Percentiles rank a stretch among this genome's conserved stretches.
phyloP scores from a whole-genome alignment of 2,797 vertebrate species.

The Sebastiscus tertius region DNA sequence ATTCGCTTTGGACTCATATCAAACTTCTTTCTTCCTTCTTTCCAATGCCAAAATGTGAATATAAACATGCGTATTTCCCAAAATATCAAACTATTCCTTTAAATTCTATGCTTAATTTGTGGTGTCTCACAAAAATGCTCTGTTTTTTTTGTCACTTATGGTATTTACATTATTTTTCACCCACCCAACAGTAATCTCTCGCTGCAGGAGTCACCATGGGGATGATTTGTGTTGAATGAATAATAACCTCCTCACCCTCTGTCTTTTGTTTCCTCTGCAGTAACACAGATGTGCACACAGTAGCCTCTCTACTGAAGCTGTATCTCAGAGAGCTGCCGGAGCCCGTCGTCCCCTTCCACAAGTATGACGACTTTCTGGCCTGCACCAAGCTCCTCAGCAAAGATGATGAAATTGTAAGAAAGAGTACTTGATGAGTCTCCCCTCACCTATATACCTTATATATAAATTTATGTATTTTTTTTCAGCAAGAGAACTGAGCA shows the following conservation, averaged over 20 bases:
- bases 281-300: conserved; percentile 96
- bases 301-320: conserved; percentile 95
- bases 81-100: background rate
- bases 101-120: background rate
- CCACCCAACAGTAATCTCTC: background rate
- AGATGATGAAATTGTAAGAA: conserved; percentile 91
- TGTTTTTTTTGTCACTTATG: background rate
- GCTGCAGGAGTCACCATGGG: background rate
- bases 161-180: background rate
- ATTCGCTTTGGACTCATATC: background rate
- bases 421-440: conserved; percentile 50
- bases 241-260: background rate
- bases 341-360: conserved; percentile 93
- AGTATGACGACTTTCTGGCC: conserved; percentile 93
- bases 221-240: conserved; percentile 18
- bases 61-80: background rate
- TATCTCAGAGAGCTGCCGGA: conserved; percentile 97
- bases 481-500: background rate
- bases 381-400: conserved; percentile 92
- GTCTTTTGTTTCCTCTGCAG: conserved; percentile 70
- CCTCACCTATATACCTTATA: background rate
- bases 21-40: background rate
- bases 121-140: background rate
- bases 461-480: background rate
- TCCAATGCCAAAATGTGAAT: background rate